phyloP scores from a whole-genome alignment of 1,140 invertebrate genomes.

The Hetaerina americana region DNA sequence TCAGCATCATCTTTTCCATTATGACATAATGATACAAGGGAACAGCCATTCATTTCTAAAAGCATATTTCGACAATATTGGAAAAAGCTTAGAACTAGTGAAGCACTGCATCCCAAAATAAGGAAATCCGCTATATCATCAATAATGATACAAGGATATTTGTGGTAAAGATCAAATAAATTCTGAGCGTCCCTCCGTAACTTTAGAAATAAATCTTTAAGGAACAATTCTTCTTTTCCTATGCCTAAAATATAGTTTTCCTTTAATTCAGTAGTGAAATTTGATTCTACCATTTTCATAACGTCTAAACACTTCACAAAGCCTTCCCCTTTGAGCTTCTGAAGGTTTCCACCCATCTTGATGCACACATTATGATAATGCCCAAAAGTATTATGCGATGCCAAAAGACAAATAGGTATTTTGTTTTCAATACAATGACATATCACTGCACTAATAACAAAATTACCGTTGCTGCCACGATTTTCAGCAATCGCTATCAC shows the following conservation, averaged over 20 bases:
- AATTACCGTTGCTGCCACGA: constrained; percentile 51
- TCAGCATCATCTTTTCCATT: constrained; percentile 3
- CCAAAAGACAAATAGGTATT: constrained; percentile 38
- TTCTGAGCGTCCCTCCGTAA: constrained; percentile 17
- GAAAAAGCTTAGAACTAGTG: constrained; percentile 37
- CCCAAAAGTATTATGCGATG: constrained; percentile 50
- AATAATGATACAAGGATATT: constrained; percentile 39
- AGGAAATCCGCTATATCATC: constrained; percentile 56
- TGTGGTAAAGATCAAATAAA: too few relatives aligned
- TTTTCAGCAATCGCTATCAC: constrained; percentile 51
- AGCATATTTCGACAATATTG: constrained; percentile 25
- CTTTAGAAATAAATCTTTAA: constrained; percentile 1
- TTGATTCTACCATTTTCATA: constrained; percentile 33
- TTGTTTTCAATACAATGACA: neutral
- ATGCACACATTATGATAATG: constrained; percentile 60
- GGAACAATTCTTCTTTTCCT: constrained; percentile 21
- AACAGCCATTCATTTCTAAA: neutral
- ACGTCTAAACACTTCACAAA: constrained; percentile 40
- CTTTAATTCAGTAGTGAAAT: constrained; percentile 25
- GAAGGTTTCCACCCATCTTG: constrained; percentile 54
- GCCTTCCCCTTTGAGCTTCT: constrained; percentile 36
- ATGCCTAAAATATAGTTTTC: constrained; percentile 17
- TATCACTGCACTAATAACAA: constrained; percentile 31
- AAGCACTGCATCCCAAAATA: constrained; percentile 40
- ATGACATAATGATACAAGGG: constrained; percentile 6